These are phyloP conservation scores for Prostheceraeus crozeri DNA, from an alignment of 2,888 invertebrate species.

Conservation along the genomic window DNA sequence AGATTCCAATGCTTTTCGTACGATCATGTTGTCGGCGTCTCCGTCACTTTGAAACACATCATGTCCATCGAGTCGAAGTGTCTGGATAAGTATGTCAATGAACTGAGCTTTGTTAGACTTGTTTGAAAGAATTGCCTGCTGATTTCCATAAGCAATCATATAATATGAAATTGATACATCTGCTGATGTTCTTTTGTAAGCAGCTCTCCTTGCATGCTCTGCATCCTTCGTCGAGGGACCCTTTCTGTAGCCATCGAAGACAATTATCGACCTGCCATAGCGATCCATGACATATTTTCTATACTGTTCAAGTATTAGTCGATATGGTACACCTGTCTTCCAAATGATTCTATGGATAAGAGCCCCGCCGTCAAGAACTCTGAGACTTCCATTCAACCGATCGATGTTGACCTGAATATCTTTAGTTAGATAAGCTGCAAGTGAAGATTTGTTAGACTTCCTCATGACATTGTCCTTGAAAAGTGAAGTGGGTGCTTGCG, in stretches of 20 bases:
- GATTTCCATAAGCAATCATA: conserved; percentile 9
- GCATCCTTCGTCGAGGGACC: conserved; percentile 12
- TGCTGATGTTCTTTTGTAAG: conserved; percentile 12
- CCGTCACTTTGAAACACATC: conserved; percentile 18
- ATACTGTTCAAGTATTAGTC: neutral
- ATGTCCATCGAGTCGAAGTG: conserved; percentile 22
- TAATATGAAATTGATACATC: neutral
- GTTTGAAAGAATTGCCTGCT: conserved; percentile 15
- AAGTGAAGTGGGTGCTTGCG: neutral
- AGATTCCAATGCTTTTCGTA: conserved; percentile 19
- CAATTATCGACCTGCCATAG: conserved; percentile 2
- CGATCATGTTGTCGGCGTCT: conserved; percentile 27
- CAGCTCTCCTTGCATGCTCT: conserved; percentile 14
- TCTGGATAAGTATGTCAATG: conserved; percentile 10
- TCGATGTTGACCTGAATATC: conserved; percentile 7
- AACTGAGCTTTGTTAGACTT: neutral
- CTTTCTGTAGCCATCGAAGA: neutral
- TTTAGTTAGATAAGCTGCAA: conserved; percentile 5
- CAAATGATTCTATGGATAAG: conserved; percentile 13
- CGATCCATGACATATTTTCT: conserved; percentile 10
- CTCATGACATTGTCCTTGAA: conserved; percentile 10
- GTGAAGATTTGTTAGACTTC: conserved; percentile 9
- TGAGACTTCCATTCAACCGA: conserved; percentile 6
- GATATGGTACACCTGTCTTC: conserved; percentile 14
- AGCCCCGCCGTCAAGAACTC: neutral